phyloP scores from a whole-genome alignment of 2,888 invertebrate species.

The Drosophila fungiperda region DNA sequence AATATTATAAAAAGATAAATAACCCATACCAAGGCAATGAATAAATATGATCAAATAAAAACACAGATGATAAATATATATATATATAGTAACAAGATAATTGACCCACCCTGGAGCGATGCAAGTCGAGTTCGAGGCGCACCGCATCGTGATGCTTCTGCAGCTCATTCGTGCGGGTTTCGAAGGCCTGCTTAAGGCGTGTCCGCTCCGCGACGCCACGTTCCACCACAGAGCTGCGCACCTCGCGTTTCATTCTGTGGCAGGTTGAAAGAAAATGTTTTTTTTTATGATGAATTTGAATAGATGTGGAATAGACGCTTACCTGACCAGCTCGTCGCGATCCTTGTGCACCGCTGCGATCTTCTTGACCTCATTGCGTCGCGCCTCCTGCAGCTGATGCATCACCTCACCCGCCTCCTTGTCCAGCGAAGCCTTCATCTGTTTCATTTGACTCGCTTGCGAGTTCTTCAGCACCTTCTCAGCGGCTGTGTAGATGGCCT shows the following conservation, averaged over 20 bases:
- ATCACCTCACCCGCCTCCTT: constrained; percentile 91
- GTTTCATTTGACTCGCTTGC: constrained; percentile 92
- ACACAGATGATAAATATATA: neutral
- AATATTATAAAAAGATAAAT: neutral
- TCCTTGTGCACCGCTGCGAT: constrained; percentile 95
- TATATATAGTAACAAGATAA: neutral
- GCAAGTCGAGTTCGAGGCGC: constrained; percentile 89
- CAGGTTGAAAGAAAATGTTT: neutral
- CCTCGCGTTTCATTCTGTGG: constrained; percentile 85
- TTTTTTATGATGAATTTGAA: neutral
- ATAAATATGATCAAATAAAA: neutral
- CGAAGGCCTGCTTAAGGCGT: constrained; percentile 91
- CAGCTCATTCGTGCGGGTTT: constrained; percentile 90
- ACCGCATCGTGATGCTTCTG: constrained; percentile 92
- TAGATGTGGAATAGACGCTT: constrained; percentile 52
- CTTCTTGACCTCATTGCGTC: constrained; percentile 94
- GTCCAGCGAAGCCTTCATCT: constrained; percentile 89
- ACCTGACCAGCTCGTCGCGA: constrained; percentile 96
- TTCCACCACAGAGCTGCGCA: constrained; percentile 89
- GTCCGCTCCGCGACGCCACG: constrained; percentile 96
- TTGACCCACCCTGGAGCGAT: constrained; percentile 87
- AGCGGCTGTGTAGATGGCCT: constrained; percentile 90
- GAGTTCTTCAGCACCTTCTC: constrained; percentile 93
- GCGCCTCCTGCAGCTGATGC: constrained; percentile 92
- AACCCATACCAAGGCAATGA: neutral